phyloP scores from a whole-genome alignment of 1,140 invertebrate genomes.

The Trachymyrmex cornetzi region DNA sequence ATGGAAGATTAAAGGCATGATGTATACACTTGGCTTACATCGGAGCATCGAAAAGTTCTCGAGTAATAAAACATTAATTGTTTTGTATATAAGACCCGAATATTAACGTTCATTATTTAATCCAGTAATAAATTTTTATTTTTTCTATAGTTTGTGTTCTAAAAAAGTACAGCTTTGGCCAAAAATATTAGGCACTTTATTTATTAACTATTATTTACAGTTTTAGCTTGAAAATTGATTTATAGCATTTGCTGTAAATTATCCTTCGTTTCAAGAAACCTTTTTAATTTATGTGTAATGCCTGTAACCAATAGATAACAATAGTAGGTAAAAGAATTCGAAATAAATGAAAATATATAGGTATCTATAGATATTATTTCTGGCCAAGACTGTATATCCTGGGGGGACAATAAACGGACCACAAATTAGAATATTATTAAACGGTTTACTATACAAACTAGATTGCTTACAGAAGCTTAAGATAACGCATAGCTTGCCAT shows the following conservation, averaged over 20 bases:
- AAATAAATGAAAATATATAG: no score
- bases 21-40: not conserved
- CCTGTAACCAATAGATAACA: no score
- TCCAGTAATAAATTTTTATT: not conserved
- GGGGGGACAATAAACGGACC: not conserved
- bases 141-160: not conserved
- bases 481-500: conserved; percentile 20
- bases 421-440: conserved; percentile 31
- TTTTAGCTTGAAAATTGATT: no score
- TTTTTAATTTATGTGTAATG: no score
- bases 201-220: no score
- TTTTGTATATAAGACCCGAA: not conserved
- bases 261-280: no score
- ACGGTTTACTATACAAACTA: conserved; percentile 31
- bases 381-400: not conserved
- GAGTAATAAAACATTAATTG: conserved; percentile 1
- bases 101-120: conserved; percentile 24
- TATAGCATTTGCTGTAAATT: no score
- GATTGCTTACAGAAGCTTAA: conserved; percentile 26
- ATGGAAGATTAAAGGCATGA: not conserved
- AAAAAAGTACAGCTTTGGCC: not conserved
- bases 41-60: not conserved
- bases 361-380: no score
- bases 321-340: no score
- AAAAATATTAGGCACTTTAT: no score